A percentile compares a stretch with the other conserved stretches of the same genome.
Conservation (phyloP, 2,797 vertebrate genomes). For the Serranus cabrilla region DNA sequence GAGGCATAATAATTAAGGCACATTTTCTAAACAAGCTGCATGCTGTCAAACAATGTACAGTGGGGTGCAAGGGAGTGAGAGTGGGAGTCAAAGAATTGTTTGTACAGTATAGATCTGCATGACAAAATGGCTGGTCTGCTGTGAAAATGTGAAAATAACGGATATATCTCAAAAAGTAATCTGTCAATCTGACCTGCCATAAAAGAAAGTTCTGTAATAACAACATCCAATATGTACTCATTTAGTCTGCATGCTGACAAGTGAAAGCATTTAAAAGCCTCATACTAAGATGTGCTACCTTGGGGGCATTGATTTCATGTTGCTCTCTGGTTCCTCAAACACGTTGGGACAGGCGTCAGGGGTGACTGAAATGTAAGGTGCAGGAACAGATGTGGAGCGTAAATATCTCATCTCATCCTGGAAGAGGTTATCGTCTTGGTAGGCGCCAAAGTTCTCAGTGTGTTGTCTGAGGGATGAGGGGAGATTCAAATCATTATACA, state of each 20-base stretch:
- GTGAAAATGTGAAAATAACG: not conserved
- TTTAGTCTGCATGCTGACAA: not conserved
- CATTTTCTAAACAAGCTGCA: not conserved
- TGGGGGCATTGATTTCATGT: conserved; percentile 99
- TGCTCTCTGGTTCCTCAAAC: conserved; percentile 98
- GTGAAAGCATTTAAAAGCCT: not conserved
- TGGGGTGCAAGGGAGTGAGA: not conserved
- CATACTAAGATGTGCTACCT: conserved; percentile 85
- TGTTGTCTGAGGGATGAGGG: conserved; percentile 89
- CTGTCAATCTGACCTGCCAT: not conserved
- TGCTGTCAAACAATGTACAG: conserved; percentile 16
- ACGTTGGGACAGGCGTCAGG: conserved; percentile 98
- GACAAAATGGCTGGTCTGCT: not conserved
- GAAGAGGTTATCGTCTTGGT: conserved; percentile 98
- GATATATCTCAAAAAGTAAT: not conserved
- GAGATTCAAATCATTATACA: not conserved
- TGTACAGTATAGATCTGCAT: not conserved
- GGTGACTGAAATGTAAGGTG: conserved; percentile 98
- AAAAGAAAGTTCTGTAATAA: not conserved
- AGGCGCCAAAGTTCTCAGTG: conserved; percentile 95
- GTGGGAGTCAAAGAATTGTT: not conserved
- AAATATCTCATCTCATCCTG: conserved; percentile 99
- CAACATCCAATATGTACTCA: not conserved
- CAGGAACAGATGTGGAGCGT: conserved; percentile 97
- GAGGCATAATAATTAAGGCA: not conserved